A percentile compares a stretch with the other conserved stretches of the same genome.
Evolutionary conservation across 2,113 vertebrate genomes (phyloP).

Genomic region (Poeciliopsis turrubarensis): DNA sequence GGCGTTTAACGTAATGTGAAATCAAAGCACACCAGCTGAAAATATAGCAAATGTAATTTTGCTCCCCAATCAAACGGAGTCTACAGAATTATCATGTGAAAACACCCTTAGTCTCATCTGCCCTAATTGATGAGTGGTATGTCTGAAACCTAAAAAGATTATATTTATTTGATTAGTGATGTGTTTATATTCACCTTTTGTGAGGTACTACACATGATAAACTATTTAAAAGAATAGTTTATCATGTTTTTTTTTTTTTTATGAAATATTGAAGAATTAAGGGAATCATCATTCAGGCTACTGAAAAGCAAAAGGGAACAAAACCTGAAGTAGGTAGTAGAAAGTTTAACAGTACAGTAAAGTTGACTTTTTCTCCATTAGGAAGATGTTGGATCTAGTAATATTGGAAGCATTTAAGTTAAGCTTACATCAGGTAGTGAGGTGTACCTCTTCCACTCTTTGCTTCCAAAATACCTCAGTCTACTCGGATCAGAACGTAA

Average conservation of each 20-base stretch:
- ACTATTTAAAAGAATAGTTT: background rate
- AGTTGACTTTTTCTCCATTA: background rate
- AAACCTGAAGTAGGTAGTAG: background rate
- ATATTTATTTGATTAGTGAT: background rate
- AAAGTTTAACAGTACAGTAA: background rate
- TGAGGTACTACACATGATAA: background rate
- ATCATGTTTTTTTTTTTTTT: too few relatives aligned
- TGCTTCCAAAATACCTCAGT: background rate
- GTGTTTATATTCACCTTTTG: background rate
- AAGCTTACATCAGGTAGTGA: background rate
- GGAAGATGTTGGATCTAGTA: background rate
- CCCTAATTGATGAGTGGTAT: background rate
- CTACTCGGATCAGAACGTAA: background rate
- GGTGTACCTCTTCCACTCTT: background rate
- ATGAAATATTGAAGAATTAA: background rate
- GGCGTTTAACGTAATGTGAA: too few relatives aligned
- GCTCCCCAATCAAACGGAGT: too few relatives aligned
- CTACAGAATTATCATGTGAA: too few relatives aligned
- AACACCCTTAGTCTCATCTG: background rate
- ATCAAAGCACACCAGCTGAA: too few relatives aligned
- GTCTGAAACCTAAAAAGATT: background rate
- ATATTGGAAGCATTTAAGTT: background rate
- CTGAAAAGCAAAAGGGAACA: background rate
- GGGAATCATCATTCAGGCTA: background rate
- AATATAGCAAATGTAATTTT: too few relatives aligned